A percentile compares a stretch with the other conserved stretches of the same genome.
These are phyloP conservation scores for Synanthedon andrenaeformis DNA, from an alignment of 2,888 invertebrate species.

Conservation along the genomic window DNA sequence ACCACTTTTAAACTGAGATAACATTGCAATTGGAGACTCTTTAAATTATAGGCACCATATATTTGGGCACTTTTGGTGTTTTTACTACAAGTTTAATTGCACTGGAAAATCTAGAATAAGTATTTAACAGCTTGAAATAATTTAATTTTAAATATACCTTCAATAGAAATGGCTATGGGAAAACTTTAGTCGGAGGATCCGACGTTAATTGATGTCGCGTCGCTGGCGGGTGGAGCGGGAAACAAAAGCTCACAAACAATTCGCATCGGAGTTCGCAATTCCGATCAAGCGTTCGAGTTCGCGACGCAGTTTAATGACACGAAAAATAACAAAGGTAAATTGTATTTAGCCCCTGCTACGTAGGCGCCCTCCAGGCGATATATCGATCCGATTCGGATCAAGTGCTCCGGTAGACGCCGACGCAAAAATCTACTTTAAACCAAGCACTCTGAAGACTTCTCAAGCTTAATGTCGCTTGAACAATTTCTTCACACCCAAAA, in stretches of 20 bases:
- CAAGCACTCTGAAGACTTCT: slow-evolving; percentile 51
- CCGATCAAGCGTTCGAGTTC: slow-evolving; percentile 66
- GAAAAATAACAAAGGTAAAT: slow-evolving; percentile 72
- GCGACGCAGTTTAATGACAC: slow-evolving; percentile 71
- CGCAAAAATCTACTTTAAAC: slow-evolving; percentile 44
- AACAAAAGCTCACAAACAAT: slow-evolving; percentile 70
- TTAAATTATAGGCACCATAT: slow-evolving; percentile 12
- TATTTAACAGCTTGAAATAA: slow-evolving; percentile 33
- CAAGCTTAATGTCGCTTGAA: slow-evolving; percentile 31
- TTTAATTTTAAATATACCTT: slow-evolving; percentile 47
- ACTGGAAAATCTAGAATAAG: slow-evolving; percentile 14
- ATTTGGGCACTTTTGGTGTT: not conserved
- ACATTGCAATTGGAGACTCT: slow-evolving; percentile 25
- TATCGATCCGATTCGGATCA: slow-evolving; percentile 49
- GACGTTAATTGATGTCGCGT: slow-evolving; percentile 69
- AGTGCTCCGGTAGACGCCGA: slow-evolving; percentile 34
- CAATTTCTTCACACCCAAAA: slow-evolving; percentile 27
- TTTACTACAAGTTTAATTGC: not conserved
- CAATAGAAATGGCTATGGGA: slow-evolving; percentile 47
- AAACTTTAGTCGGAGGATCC: slow-evolving; percentile 57
- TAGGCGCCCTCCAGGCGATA: slow-evolving; percentile 48
- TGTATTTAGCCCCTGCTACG: slow-evolving; percentile 63
- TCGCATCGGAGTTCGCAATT: slow-evolving; percentile 66
- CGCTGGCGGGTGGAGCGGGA: slow-evolving; percentile 56
- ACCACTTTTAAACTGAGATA: slow-evolving; percentile 37